phyloP scores from a whole-genome alignment of 2,113 vertebrate genomes.

The Axis porcinus region DNA sequence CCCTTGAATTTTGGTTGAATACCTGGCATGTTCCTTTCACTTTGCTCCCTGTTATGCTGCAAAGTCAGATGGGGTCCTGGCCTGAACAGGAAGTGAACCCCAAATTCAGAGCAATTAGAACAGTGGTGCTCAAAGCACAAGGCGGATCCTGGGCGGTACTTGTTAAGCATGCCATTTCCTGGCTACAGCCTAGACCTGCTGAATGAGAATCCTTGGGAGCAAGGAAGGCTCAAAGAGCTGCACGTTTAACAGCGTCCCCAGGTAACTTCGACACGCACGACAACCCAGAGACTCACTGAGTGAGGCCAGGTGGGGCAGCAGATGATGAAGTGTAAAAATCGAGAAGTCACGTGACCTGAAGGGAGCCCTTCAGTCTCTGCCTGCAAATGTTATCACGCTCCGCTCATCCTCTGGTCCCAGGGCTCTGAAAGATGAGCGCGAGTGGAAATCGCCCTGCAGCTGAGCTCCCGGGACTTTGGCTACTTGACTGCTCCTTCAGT shows the following conservation, averaged over 20 bases:
- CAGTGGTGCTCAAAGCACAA: no score
- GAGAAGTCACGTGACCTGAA: not conserved
- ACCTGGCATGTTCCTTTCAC: not conserved
- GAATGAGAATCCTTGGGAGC: not conserved
- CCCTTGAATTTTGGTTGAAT: not conserved
- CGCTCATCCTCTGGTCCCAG: not conserved
- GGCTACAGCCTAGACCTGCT: not conserved
- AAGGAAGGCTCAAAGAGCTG: not conserved
- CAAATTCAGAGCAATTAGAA: not conserved
- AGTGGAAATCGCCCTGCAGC: not conserved
- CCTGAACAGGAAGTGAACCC: not conserved
- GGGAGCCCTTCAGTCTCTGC: not conserved
- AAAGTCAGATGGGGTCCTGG: not conserved
- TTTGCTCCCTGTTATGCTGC: not conserved
- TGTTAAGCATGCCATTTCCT: fast-evolving
- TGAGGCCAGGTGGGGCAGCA: not conserved
- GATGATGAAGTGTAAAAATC: not conserved
- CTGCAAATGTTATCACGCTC: not conserved
- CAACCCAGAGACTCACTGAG: not conserved
- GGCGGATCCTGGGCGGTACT: not conserved
- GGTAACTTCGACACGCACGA: not conserved
- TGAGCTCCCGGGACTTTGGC: not conserved
- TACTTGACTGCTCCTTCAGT: not conserved
- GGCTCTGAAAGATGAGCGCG: not conserved
- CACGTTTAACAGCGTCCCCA: not conserved